phyloP scores from a whole-genome alignment of 2,888 invertebrate genomes.

The Apodemia duryi region DNA sequence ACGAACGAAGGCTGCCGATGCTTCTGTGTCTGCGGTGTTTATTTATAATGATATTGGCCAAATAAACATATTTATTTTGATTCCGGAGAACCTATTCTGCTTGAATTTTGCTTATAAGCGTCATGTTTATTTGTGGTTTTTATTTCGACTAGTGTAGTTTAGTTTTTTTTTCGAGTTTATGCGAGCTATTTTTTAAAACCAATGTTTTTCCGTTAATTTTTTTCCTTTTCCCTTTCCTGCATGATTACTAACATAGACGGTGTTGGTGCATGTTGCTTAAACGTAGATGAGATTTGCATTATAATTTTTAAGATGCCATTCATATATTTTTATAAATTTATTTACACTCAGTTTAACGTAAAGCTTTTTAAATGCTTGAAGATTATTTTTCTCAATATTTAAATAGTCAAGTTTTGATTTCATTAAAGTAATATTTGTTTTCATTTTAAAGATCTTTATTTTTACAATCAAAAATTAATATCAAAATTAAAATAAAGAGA shows the following conservation, averaged over 20 bases:
- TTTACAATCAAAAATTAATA: background rate
- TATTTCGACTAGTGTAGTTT: slow-evolving; percentile 56
- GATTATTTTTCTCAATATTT: slow-evolving; percentile 41
- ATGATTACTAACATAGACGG: slow-evolving; percentile 67
- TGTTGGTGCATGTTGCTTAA: slow-evolving; percentile 62
- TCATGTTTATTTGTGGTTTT: slow-evolving; percentile 71
- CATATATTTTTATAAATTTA: slow-evolving; percentile 58
- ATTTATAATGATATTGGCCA: slow-evolving; percentile 75
- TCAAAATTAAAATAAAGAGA: background rate
- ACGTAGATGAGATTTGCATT: slow-evolving; percentile 44
- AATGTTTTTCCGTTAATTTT: slow-evolving; percentile 73
- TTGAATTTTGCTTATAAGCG: slow-evolving; percentile 76
- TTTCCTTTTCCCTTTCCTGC: slow-evolving; percentile 62
- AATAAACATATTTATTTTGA: slow-evolving; percentile 74
- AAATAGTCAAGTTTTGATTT: slow-evolving; percentile 14
- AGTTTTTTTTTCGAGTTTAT: slow-evolving; percentile 67
- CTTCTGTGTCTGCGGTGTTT: slow-evolving; percentile 61
- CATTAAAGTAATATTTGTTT: slow-evolving; percentile 29
- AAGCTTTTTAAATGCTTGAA: slow-evolving; percentile 37
- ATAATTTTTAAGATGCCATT: slow-evolving; percentile 52
- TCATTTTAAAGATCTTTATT: slow-evolving; percentile 24
- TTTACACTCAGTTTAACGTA: slow-evolving; percentile 39
- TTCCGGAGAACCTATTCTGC: slow-evolving; percentile 80
- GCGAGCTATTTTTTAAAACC: slow-evolving; percentile 72
- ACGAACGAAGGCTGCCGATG: slow-evolving; percentile 46